phyloP scores from a whole-genome alignment of 2,797 vertebrate species.

The Aphelocoma californica region DNA sequence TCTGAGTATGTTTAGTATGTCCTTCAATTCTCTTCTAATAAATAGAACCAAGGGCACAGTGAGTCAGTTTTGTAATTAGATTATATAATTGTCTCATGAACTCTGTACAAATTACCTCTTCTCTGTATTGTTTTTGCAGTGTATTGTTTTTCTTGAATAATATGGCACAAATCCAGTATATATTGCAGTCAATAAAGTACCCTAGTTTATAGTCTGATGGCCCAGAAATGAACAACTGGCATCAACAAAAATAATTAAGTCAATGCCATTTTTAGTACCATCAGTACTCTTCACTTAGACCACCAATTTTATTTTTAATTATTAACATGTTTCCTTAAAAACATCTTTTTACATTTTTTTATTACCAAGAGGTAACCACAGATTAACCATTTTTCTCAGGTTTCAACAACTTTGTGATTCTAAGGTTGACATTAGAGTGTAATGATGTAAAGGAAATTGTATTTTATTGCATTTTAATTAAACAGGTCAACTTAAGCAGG shows the following conservation, averaged over 20 bases:
- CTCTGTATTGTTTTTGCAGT: slow-evolving; percentile 59
- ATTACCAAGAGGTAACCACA: background rate
- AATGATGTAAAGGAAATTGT: background rate
- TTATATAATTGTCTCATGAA: slow-evolving; percentile 53
- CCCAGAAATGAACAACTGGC: slow-evolving; percentile 25
- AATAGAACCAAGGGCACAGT: slow-evolving; percentile 30
- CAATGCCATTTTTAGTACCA: background rate
- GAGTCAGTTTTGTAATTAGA: slow-evolving; percentile 17
- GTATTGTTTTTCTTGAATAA: slow-evolving; percentile 60
- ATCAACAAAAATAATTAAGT: slow-evolving; percentile 35
- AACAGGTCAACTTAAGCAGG: background rate
- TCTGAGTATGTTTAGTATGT: background rate
- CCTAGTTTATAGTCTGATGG: background rate
- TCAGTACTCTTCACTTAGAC: background rate
- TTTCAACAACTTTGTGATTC: background rate
- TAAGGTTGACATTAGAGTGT: background rate
- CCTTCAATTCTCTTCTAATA: slow-evolving; percentile 33
- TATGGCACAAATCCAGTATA: slow-evolving; percentile 53
- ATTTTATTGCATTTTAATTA: slow-evolving; percentile 33
- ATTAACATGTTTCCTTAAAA: background rate
- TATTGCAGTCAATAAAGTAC: slow-evolving; percentile 55
- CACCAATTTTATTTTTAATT: background rate
- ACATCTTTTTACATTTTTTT: background rate
- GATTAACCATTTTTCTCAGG: background rate
- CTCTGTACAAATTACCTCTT: slow-evolving; percentile 69